Conservation (phyloP, 2,797 vertebrate species). For the Acanthornis magna region DNA sequence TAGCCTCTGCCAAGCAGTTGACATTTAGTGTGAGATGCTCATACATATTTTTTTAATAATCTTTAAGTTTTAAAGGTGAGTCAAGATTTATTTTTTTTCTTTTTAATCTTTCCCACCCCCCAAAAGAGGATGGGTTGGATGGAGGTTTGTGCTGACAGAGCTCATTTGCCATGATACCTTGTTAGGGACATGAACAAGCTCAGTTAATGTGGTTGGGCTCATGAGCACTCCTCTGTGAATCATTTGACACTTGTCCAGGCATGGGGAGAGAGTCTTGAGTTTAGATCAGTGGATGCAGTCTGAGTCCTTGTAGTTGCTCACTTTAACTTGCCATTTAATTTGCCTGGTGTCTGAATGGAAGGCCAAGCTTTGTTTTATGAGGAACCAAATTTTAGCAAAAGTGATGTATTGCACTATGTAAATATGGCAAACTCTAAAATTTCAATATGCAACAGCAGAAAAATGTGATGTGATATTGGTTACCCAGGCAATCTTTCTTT, state of each 20-base stretch:
- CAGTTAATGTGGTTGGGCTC: rapidly evolving
- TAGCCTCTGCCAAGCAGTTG: background rate
- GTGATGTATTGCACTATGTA: rapidly evolving
- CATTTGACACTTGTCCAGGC: background rate
- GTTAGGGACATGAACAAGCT: rapidly evolving
- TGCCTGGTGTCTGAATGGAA: background rate
- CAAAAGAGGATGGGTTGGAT: rapidly evolving
- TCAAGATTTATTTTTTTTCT: background rate
- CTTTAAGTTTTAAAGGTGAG: background rate
- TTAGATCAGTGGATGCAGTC: background rate
- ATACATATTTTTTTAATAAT: rapidly evolving
- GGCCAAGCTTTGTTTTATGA: background rate
- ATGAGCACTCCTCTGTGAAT: background rate
- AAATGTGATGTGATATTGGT: background rate
- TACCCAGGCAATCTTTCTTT: background rate
- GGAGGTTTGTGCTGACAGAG: background rate
- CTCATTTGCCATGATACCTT: rapidly evolving
- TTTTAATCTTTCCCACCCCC: background rate
- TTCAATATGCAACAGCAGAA: background rate
- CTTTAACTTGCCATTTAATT: background rate
- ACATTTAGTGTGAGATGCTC: background rate
- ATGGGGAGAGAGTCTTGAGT: background rate
- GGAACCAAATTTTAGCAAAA: background rate
- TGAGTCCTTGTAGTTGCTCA: background rate
- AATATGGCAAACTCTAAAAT: background rate